Evolutionary conservation across 2,113 vertebrate genomes (phyloP).

Genomic region (Brachypteracias leptosomus): DNA sequence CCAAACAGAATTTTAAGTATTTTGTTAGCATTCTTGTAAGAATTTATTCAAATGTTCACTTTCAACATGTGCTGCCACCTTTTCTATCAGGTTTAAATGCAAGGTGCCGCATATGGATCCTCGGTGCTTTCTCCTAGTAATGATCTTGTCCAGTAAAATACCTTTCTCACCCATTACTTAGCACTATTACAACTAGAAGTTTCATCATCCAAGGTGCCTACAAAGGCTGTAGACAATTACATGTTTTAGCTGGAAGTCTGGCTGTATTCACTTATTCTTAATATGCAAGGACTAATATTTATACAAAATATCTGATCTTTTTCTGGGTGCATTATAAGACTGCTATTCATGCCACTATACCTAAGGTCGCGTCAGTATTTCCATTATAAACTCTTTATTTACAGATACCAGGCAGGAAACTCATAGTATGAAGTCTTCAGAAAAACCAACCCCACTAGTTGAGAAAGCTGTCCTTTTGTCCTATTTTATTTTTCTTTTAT

Average conservation of each 20-base stretch:
- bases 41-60: neutral
- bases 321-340: neutral
- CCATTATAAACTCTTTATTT: constrained; percentile 16
- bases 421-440: neutral
- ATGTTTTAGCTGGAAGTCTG: neutral
- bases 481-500: constrained; percentile 23
- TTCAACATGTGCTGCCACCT: neutral
- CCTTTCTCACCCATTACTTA: neutral
- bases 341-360: neutral
- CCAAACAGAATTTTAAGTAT: neutral
- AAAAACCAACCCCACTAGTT: constrained; percentile 5
- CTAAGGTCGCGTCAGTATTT: neutral
- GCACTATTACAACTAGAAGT: neutral
- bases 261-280: neutral
- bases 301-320: neutral
- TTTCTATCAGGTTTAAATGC: neutral
- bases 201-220: neutral
- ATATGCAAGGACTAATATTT: neutral
- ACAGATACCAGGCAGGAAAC: constrained; percentile 5
- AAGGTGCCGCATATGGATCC: neutral
- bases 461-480: neutral
- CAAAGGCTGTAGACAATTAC: neutral
- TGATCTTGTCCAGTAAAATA: neutral
- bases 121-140: neutral
- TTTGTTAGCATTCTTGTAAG: neutral